Evolutionary conservation across 2,113 vertebrate species (phyloP).

Genomic region (Ciconia boyciana): DNA sequence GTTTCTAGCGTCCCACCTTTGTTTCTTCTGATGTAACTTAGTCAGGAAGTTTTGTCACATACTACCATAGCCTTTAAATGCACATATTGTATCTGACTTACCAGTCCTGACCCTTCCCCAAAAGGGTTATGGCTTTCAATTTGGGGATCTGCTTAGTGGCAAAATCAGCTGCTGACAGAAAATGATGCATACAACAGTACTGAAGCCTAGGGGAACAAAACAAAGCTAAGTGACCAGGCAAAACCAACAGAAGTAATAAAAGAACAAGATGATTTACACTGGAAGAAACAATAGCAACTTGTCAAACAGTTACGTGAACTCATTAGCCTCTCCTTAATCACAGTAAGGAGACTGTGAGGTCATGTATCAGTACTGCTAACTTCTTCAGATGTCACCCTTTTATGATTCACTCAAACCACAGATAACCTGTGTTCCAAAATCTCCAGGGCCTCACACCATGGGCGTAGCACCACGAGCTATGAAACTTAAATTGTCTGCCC

Average conservation of each 20-base stretch:
- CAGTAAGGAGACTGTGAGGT: neutral
- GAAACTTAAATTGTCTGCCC: neutral
- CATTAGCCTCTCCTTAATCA: neutral
- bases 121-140: neutral
- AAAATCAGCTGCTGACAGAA: constrained; percentile 9
- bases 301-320: neutral
- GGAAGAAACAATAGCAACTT: neutral
- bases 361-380: neutral
- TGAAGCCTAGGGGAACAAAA: neutral
- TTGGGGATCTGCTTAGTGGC: neutral
- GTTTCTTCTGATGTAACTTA: neutral
- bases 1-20: neutral
- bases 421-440: neutral
- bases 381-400: neutral
- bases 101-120: neutral
- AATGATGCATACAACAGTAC: neutral
- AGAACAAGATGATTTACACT: neutral
- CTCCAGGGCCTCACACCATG: neutral
- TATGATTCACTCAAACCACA: neutral
- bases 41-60: neutral
- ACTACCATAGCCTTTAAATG: neutral
- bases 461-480: neutral
- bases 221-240: neutral
- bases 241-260: neutral
- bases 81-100: neutral